Conservation (phyloP, 2,888 invertebrate species). For the Drosophila buzzatii region DNA sequence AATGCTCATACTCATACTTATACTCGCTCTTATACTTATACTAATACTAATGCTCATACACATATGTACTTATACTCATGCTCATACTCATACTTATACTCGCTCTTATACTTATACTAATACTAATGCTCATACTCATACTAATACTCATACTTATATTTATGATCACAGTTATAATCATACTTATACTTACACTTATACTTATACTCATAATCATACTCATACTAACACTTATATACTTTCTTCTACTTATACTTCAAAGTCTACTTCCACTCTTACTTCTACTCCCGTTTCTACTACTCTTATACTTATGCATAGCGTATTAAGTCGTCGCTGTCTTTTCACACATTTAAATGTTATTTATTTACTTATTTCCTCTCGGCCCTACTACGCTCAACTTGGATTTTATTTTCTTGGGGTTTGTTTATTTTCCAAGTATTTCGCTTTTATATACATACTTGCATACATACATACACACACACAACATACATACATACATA, state of each 20-base stretch:
- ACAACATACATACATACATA: too few relatives aligned
- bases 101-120: not conserved
- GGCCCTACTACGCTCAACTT: not conserved
- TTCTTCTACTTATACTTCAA: not conserved
- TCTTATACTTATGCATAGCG: not conserved
- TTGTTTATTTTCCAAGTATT: conserved; percentile 29
- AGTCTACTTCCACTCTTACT: not conserved
- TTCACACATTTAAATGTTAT: not conserved
- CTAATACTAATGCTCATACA: not conserved
- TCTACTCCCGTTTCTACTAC: too few relatives aligned
- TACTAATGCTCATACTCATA: not conserved
- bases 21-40: not conserved
- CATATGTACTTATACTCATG: not conserved
- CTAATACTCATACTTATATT: not conserved
- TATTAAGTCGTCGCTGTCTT: not conserved
- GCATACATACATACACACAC: too few relatives aligned
- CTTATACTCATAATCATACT: not conserved
- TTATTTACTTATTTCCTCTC: conserved; percentile 11
- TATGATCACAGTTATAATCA: not conserved
- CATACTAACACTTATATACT: not conserved
- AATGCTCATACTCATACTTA: not conserved
- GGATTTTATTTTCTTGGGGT: conserved; percentile 4
- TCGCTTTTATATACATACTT: conserved; percentile 12
- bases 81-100: not conserved
- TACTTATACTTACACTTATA: not conserved